Base-by-base conservation (phyloP, 2,113 vertebrate species). In the Neolamprologus variostigma region DNA sequence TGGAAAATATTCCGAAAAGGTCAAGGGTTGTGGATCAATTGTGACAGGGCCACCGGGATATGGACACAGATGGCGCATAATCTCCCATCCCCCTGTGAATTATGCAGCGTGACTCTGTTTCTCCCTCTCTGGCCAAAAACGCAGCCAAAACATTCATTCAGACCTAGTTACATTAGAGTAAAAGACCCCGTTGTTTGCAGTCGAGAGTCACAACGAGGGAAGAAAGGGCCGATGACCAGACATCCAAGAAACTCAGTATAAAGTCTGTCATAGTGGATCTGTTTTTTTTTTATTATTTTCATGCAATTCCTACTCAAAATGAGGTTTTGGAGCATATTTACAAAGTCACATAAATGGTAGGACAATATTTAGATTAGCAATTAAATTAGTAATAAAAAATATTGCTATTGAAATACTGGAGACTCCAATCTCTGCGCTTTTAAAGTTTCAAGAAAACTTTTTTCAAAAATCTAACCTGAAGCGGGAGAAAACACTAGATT, bases 1-100 rank as follows among this genome's bases (percentile, higher is more conserved):
- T 88, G 85, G 89, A 87, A 85, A 90, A 82, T 90, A 78, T 66
- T 23, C 61, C 23, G 86, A 84, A 94, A 95, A 96, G 94, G 95
- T 93, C 95, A 93, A 89, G 91, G 93, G 94, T 93, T 94, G 88
- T 90, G 92, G 93, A 95, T 95, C 93, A 95, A 89, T 94, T 89
- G 63, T 94, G 93, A 94, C 93, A 92, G 94, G 92, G 17, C 91
- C 92, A 80, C 84, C 14, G 89, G 93, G 93, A 95, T 83, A 86
- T 81, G 90, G 89, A 84, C 91, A 93, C 95, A 95, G 94, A 96
- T 95, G 94, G 92, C 1, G 82, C 87, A 92, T 95, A 92, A 95
- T 95, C 93, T 89, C 84, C 80, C 68, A 31, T 93, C 89, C 91
- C 91, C 90, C 61, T 88, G 94, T 95, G 94, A 94, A 91, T 95